Evolutionary conservation across 1,140 invertebrate species (phyloP).

Genomic region (Limonius californicus): DNA sequence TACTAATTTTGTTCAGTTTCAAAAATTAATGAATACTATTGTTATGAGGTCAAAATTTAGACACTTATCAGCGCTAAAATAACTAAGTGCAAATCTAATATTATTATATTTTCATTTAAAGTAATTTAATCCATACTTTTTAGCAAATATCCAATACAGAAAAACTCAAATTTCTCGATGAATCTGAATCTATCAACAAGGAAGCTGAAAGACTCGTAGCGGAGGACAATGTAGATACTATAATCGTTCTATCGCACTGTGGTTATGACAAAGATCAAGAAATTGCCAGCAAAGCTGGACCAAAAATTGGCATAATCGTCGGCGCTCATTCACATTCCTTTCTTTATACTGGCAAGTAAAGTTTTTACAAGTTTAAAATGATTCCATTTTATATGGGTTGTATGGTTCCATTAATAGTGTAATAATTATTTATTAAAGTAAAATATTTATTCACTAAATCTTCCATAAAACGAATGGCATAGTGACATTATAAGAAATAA

Average conservation of each 20-base stretch:
- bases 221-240: conserved; percentile 41
- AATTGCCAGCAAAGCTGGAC: conserved; percentile 61
- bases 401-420: too few species aligned
- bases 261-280: conserved; percentile 56
- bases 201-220: conserved; percentile 44
- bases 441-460: too few species aligned
- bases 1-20: background rate
- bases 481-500: too few species aligned
- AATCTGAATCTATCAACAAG: conserved; percentile 47
- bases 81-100: too few species aligned
- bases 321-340: conserved; percentile 80
- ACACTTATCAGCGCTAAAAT: too few species aligned
- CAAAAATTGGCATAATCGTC: conserved; percentile 74
- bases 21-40: background rate
- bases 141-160: conserved; percentile 39
- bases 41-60: too few species aligned
- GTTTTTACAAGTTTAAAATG: too few species aligned
- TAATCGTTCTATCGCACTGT: conserved; percentile 56
- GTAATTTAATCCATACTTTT: too few species aligned
- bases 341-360: conserved; percentile 38
- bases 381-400: background rate
- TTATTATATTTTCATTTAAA: background rate
- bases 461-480: too few species aligned
- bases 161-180: conserved; percentile 50
- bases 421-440: too few species aligned